Conservation (phyloP, 1,140 invertebrate species). For the Akabosia matsudoensis region DNA sequence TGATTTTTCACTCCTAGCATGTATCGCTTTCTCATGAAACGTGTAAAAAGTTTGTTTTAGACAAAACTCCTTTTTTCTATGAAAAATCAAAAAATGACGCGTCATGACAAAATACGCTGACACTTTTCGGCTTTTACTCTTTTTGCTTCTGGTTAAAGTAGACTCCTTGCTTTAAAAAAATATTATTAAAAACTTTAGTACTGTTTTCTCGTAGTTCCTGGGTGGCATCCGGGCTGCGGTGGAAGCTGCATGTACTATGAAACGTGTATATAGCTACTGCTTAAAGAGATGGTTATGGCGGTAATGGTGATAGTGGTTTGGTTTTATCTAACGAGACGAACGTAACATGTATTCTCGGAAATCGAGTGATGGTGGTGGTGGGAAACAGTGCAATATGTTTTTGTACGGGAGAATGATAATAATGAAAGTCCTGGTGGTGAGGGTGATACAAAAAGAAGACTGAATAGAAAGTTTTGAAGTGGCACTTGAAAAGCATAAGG, state of each 20-base stretch:
- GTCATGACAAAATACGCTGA: constrained; percentile 1
- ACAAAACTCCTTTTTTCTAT: neutral
- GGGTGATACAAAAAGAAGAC: neutral
- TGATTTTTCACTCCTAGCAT: too few relatives aligned
- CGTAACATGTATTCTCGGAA: neutral
- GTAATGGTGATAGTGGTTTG: neutral
- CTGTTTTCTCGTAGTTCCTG: constrained; percentile 5
- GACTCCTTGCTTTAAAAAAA: neutral
- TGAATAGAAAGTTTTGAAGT: neutral
- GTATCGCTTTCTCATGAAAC: too few relatives aligned
- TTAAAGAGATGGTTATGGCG: neutral
- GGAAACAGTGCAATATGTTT: too few relatives aligned
- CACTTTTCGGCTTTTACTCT: neutral
- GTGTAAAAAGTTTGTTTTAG: too few relatives aligned
- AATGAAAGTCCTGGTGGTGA: neutral
- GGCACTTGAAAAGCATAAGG: constrained; percentile 10
- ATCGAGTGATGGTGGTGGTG: neutral
- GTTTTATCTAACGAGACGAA: constrained; percentile 1
- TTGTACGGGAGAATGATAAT: neutral
- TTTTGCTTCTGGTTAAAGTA: neutral
- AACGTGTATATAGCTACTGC: neutral
- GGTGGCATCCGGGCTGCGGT: constrained; percentile 2
- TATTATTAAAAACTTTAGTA: too few relatives aligned
- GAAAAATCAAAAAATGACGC: neutral
- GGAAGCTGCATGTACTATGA: neutral